Conservation (phyloP, 2,888 invertebrate genomes). For the Chydorus sphaericus region DNA sequence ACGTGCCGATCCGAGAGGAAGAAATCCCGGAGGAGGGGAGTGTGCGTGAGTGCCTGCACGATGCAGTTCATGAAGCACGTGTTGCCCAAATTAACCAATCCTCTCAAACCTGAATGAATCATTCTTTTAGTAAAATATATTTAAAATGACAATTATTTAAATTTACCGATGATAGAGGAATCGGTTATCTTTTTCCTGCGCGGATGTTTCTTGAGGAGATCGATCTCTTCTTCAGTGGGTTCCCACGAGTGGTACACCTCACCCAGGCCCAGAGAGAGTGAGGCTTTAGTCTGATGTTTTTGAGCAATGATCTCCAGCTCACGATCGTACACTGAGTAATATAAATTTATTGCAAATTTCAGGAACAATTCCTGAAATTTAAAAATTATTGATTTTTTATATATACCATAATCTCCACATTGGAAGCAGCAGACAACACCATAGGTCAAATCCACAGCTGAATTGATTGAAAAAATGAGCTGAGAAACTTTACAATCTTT, state of each 20-base stretch:
- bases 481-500: background rate
- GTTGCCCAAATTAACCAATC: constrained; percentile 86
- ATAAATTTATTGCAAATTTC: no score
- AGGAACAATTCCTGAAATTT: no score
- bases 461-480: constrained; percentile 18
- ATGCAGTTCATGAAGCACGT: constrained; percentile 99
- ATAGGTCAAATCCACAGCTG: constrained; percentile 69
- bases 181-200: constrained; percentile 63
- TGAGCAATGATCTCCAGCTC: constrained; percentile 39
- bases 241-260: constrained; percentile 56
- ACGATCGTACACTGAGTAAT: constrained; percentile 74
- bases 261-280: constrained; percentile 26
- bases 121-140: background rate
- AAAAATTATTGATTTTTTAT: no score
- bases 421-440: constrained; percentile 79
- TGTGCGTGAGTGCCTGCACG: constrained; percentile 87
- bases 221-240: constrained; percentile 58
- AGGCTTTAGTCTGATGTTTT: constrained; percentile 22
- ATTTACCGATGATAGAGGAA: constrained; percentile 58
- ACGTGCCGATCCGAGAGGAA: constrained; percentile 86
- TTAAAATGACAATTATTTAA: background rate
- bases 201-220: constrained; percentile 56
- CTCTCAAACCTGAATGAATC: constrained; percentile 53
- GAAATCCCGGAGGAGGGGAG: constrained; percentile 84
- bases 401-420: constrained; percentile 85